Base-by-base conservation (phyloP, 2,797 vertebrate species). In the Carapus acus region DNA sequence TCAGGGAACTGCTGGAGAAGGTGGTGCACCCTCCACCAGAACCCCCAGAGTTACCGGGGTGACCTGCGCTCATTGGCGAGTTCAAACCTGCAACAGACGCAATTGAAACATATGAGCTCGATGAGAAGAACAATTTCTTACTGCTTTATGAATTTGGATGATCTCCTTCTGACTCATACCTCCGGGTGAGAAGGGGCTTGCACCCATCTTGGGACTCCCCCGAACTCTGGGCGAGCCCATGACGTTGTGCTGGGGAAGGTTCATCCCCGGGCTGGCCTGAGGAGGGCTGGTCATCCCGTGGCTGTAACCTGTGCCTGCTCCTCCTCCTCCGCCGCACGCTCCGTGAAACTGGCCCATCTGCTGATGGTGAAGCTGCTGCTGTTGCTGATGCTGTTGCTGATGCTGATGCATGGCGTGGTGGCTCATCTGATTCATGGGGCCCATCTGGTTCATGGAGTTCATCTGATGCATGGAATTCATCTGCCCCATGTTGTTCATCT, bases 1-100 rank as follows among this genome's bases (percentile, higher is more conserved):
- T 98, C 48, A 99, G 87, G 7, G 96, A 98, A 77, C 93, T 99
- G 84, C 94, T 99, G 50, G 95, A 98, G 77, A 95, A 99, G 57
- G 80, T 90, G 76, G 83, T 84, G 46, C 36, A 19, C 21, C 88
- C 69, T 22, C 83, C 80, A 15, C 85, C 78, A 15, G 90, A 85
- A 36, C 88, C 82, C 65, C 90, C 92, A 37, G 72, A 65, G 60
- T 87, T 73, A 14, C 84, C 71, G 37, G 81, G 88, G 65, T 90
- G 85, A 51, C 86, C 80, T 46, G 93, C 87, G 66, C 91, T 93
- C 89, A 97, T 91, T 8, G 96, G 93, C 41, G 94, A 98, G 58
- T 93, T 91, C 77, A 95, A 84, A 62, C 92, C 96, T 98, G 75
- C 18, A 64, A 59, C 53, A 43, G 18, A 58, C 49, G 50, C 18